Conservation (phyloP, 2,888 invertebrate genomes). For the Lasius fuliginosus region DNA sequence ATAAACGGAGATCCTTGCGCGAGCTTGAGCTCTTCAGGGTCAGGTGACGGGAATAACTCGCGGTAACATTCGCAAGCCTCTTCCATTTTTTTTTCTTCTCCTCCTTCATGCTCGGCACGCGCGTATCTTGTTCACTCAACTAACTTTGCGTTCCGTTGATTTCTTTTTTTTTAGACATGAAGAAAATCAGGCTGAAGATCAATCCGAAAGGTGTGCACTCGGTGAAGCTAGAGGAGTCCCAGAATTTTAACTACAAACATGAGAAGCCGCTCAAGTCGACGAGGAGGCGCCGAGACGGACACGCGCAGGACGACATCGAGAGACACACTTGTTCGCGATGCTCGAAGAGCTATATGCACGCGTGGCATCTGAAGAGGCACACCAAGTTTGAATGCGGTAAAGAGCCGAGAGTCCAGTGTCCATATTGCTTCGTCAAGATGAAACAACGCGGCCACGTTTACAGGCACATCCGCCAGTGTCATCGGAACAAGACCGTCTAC, state of each 20-base stretch:
- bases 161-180: slow-evolving; percentile 70
- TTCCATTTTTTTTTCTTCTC: slow-evolving; percentile 39
- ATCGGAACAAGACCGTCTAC: slow-evolving; percentile 77
- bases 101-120: slow-evolving; percentile 3
- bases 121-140: slow-evolving; percentile 31
- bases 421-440: slow-evolving; percentile 79
- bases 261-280: slow-evolving; percentile 59
- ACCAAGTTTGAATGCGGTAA: slow-evolving; percentile 86
- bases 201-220: slow-evolving; percentile 61
- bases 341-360: slow-evolving; percentile 82
- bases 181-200: slow-evolving; percentile 68
- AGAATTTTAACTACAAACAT: slow-evolving; percentile 64
- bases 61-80: slow-evolving; percentile 52
- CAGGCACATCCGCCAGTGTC: slow-evolving; percentile 79
- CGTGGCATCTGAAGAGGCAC: slow-evolving; percentile 84
- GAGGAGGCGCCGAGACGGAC: slow-evolving; percentile 58
- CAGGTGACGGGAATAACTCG: slow-evolving; percentile 69
- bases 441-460: slow-evolving; percentile 82
- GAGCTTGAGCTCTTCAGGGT: slow-evolving; percentile 62
- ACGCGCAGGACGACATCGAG: slow-evolving; percentile 62
- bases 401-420: slow-evolving; percentile 82
- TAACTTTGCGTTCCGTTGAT: slow-evolving; percentile 61
- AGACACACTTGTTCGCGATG: slow-evolving; percentile 81
- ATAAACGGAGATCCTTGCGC: slow-evolving; percentile 33
- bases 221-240: slow-evolving; percentile 63